A percentile compares a stretch with the other conserved stretches of the same genome.
Conservation (phyloP, 2,888 invertebrate genomes). For the Linnaemya vulpina region DNA sequence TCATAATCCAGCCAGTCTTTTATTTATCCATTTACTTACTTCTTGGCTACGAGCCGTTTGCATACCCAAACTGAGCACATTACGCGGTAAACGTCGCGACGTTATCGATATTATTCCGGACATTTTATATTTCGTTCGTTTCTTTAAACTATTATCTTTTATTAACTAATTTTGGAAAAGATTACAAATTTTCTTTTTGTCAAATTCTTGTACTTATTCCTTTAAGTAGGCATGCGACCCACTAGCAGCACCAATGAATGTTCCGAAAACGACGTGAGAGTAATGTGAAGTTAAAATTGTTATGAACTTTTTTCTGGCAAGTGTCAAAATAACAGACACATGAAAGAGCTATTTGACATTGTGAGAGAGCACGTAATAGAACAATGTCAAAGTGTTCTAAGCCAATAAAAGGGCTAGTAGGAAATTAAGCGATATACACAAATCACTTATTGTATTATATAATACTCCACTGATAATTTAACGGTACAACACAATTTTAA, state of each 20-base stretch:
- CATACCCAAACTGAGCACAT: constrained; percentile 79
- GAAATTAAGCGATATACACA: constrained; percentile 19
- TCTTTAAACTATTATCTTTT: constrained; percentile 10
- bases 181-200: constrained; percentile 32
- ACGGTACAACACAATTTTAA: too few species aligned
- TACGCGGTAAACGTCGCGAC: constrained; percentile 83
- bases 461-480: too few species aligned
- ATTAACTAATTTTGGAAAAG: constrained; percentile 43
- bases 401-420: constrained; percentile 21
- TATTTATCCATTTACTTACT: constrained; percentile 76
- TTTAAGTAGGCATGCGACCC: constrained; percentile 63
- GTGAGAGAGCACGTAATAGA: constrained; percentile 16
- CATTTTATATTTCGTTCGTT: constrained; percentile 77
- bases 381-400: constrained; percentile 56
- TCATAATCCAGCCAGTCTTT: constrained; percentile 9
- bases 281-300: constrained; percentile 24
- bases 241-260: constrained; percentile 58
- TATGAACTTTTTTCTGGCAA: constrained; percentile 19
- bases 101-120: constrained; percentile 84
- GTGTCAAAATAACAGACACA: constrained; percentile 49
- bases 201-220: constrained; percentile 53
- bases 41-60: constrained; percentile 77
- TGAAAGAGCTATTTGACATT: constrained; percentile 1
- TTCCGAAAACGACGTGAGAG: constrained; percentile 61
- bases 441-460: too few species aligned